These are phyloP conservation scores for Hyppa rectilinea DNA, from an alignment of 2,888 invertebrate species.

Conservation along the genomic window DNA sequence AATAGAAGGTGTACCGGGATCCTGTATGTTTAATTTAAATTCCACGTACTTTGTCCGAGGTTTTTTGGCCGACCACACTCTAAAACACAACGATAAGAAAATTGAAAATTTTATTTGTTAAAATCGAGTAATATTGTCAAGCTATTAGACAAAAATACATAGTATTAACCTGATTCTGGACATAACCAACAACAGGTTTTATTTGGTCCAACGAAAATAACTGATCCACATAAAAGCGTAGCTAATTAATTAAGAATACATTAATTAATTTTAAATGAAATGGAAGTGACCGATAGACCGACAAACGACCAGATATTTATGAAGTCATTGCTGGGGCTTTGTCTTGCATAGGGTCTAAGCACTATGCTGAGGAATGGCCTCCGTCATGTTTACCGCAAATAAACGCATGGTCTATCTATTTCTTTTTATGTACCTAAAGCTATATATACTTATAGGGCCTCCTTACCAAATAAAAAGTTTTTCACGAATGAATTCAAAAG, in stretches of 20 bases:
- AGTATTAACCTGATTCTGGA: constrained; percentile 16
- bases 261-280: background rate
- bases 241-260: background rate
- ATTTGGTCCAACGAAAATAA: constrained; percentile 23
- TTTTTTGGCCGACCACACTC: background rate
- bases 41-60: background rate
- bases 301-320: background rate
- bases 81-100: constrained; percentile 24
- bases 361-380: too few relatives aligned
- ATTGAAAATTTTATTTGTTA: background rate
- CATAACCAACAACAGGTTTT: constrained; percentile 32
- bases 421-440: background rate
- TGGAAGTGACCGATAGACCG: background rate
- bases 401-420: too few relatives aligned
- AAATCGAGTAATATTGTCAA: too few relatives aligned
- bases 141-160: constrained; percentile 8
- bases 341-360: too few relatives aligned
- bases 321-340: too few relatives aligned
- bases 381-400: too few relatives aligned
- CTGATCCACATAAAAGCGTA: constrained; percentile 5
- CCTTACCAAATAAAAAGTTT: background rate
- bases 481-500: background rate
- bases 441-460: background rate
- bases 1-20: background rate
- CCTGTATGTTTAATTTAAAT: background rate